Percentiles rank a stretch among this genome's conserved stretches.
phyloP scores from a whole-genome alignment of 2,888 invertebrate species.

The Xanthorhoe spadicearia region DNA sequence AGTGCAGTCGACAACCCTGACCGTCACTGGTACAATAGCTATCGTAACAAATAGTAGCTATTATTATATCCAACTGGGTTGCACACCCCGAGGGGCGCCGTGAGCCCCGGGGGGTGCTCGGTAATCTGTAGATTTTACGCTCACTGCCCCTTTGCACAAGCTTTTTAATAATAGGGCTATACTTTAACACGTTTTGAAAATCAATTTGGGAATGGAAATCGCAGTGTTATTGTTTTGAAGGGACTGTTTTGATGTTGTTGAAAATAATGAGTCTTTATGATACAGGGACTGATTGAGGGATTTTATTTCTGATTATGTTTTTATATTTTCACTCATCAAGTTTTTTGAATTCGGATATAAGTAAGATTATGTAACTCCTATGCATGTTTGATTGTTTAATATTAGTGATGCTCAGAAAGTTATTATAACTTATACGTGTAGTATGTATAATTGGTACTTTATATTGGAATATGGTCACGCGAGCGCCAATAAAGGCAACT shows the following conservation, averaged over 20 bases:
- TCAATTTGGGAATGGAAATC: conserved; percentile 47
- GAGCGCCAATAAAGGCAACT: conserved; percentile 15
- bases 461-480: conserved; percentile 15
- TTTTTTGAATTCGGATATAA: neutral
- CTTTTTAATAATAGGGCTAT: conserved; percentile 77
- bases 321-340: neutral
- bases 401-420: neutral
- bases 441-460: conserved; percentile 5
- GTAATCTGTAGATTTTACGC: conserved; percentile 85
- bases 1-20: conserved; percentile 71
- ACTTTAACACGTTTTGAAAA: conserved; percentile 76
- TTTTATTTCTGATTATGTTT: conserved; percentile 4
- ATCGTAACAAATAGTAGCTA: conserved; percentile 78
- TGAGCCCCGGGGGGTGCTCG: conserved; percentile 60
- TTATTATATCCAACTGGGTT: conserved; percentile 66
- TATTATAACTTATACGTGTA: conserved; percentile 11
- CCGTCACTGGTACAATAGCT: conserved; percentile 72
- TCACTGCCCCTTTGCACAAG: conserved; percentile 67
- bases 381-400: neutral
- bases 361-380: neutral
- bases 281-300: neutral
- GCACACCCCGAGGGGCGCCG: conserved; percentile 57
- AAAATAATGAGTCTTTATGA: conserved; percentile 27
- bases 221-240: conserved; percentile 45
- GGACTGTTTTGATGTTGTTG: conserved; percentile 41